Base-by-base conservation (phyloP, 2,113 vertebrate genomes). In the Rattus rattus region DNA sequence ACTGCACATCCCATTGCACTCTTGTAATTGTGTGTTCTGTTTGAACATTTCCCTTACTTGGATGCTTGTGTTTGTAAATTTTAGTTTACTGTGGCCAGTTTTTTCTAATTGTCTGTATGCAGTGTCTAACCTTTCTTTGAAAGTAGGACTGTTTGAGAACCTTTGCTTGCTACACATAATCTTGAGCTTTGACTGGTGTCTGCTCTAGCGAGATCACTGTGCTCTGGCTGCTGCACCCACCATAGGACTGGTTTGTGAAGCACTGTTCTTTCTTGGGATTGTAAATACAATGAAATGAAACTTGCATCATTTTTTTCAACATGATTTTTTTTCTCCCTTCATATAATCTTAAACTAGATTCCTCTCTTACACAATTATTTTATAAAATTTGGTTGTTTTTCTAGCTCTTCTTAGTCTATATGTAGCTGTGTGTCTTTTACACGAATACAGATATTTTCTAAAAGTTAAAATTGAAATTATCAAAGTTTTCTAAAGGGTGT, bases 131-230 rank as follows among this genome's bases (percentile, higher is more conserved):
- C 33, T 86, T 91, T 80, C 7, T 59, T 39, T 70, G n/a, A 72
- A 63, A 95, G 28, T 79, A 92, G 47, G 26, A 67, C 67, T 17
- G 73, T 79, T 95, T 73, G 52, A 30, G 67, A 85, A 13, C n/a
- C 5, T 65, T 81, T 59, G n/a, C 59, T 52, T 91, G 61, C 9
- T 83, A 14, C 20, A 79, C 54, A 43, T 70, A 86, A 36, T 70
- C 20, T 85, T 86, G 63, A 72, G 59, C 43, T 70, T 95, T 95
- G 65, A 81, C 33, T 94, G 95, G 47, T 84, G 30, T 91, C 56
- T 95, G n/a, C 14, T 83, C 13, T 20, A 88, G 47, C 16, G 69
- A 56, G 61, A 83, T 87, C 28, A 65, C n/a, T 76, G 2, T 22
- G 73, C 28, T 90, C 52, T 90, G 24, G 77, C 72, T 59, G 30